Evolutionary conservation across 2,888 invertebrate genomes (phyloP).

Genomic region (Entomobrya multifasciata): DNA sequence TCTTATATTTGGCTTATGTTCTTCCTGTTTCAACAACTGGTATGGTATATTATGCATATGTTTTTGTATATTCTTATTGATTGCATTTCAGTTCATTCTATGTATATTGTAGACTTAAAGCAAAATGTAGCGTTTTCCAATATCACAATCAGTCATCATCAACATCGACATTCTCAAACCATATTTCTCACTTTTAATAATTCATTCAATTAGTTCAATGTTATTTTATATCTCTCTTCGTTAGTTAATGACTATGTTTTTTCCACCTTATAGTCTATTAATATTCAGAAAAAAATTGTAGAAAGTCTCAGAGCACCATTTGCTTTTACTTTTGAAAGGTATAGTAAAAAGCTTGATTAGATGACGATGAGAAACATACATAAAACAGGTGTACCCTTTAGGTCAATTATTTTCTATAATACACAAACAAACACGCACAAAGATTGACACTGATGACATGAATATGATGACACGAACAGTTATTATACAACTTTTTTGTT

Average conservation of each 20-base stretch:
- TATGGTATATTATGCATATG: too few relatives aligned
- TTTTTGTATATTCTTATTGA: not conserved
- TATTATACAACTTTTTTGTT: not conserved
- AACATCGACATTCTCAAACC: too few relatives aligned
- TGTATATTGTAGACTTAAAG: not conserved
- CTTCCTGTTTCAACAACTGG: not conserved
- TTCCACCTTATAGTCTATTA: too few relatives aligned
- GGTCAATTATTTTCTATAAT: not conserved
- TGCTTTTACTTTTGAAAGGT: too few relatives aligned
- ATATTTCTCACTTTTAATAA: too few relatives aligned
- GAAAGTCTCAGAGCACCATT: too few relatives aligned
- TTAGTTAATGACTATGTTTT: too few relatives aligned
- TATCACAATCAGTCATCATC: constrained; percentile 35
- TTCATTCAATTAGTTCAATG: too few relatives aligned
- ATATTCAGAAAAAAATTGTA: too few relatives aligned
- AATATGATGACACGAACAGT: constrained; percentile 21
- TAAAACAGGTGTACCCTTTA: constrained; percentile 20
- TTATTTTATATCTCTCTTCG: too few relatives aligned
- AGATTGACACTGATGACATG: not conserved
- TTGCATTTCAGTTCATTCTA: not conserved
- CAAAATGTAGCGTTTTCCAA: constrained; percentile 21
- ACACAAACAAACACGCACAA: not conserved
- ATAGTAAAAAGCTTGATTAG: too few relatives aligned
- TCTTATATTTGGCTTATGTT: constrained; percentile 2
- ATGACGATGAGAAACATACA: too few relatives aligned